phyloP scores from a whole-genome alignment of 2,113 vertebrate genomes.

The Toxotes chatareus region DNA sequence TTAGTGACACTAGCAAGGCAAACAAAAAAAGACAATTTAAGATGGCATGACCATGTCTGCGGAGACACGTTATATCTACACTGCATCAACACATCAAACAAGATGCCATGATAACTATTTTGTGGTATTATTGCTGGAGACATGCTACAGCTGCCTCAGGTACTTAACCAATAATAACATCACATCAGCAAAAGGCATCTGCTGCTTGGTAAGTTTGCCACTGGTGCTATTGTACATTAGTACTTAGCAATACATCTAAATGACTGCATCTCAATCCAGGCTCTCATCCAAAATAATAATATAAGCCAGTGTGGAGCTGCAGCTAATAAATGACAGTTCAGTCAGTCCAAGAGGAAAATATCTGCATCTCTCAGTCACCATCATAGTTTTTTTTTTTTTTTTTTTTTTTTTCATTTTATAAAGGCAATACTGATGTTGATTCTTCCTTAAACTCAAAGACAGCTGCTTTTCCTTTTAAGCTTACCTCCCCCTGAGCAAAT shows the following conservation, averaged over 20 bases:
- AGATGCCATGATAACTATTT: constrained; percentile 6
- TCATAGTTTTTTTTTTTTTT: neutral
- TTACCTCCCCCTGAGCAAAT: constrained; percentile 35
- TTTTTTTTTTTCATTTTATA: constrained; percentile 20
- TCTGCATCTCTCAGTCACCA: constrained; percentile 53
- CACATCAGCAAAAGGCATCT: constrained; percentile 34
- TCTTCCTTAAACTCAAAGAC: constrained; percentile 51
- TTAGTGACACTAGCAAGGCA: constrained; percentile 31
- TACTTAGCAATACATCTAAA: constrained; percentile 58
- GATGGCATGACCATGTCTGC: neutral
- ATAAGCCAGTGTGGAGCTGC: constrained; percentile 51
- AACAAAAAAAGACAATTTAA: constrained; percentile 38
- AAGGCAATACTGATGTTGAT: constrained; percentile 42
- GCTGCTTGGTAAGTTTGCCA: constrained; percentile 40
- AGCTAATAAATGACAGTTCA: constrained; percentile 55
- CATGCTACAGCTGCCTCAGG: constrained; percentile 11
- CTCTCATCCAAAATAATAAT: constrained; percentile 60
- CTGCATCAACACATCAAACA: constrained; percentile 37
- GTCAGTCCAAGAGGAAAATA: constrained; percentile 45
- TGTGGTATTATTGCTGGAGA: constrained; percentile 23
- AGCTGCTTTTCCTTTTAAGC: constrained; percentile 35
- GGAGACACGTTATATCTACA: constrained; percentile 18
- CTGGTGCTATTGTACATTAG: constrained; percentile 47
- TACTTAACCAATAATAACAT: constrained; percentile 24
- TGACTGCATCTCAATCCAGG: constrained; percentile 58